These are phyloP conservation scores for Glaucopsyche alexis DNA, from an alignment of 2,888 invertebrate species.

Conservation along the genomic window DNA sequence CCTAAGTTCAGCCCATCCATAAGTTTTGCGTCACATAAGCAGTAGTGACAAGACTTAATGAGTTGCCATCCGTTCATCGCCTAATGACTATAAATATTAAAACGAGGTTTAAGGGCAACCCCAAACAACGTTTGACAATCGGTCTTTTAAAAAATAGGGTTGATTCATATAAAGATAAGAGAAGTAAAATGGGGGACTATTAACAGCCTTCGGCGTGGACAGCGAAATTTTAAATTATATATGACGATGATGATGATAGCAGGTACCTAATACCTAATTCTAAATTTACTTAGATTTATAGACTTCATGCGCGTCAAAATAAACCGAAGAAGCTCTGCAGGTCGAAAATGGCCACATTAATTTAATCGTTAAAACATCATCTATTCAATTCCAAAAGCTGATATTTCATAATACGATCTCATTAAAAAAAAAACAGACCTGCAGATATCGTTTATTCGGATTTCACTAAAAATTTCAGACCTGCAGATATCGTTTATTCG, in stretches of 20 bases:
- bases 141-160: not conserved
- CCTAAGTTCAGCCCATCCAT: not conserved
- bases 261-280: not conserved
- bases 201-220: not conserved
- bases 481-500: too few species aligned
- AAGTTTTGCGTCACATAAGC: not conserved
- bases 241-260: not conserved
- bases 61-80: not conserved
- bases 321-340: too few species aligned
- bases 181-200: not conserved
- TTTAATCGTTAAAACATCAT: too few species aligned
- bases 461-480: too few species aligned
- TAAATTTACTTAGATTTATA: not conserved
- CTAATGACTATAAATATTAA: not conserved
- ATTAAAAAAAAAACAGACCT: too few species aligned
- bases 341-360: too few species aligned
- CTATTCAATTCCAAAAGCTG: too few species aligned
- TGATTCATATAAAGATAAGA: slow-evolving; percentile 9
- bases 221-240: not conserved
- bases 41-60: not conserved
- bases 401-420: too few species aligned
- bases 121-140: not conserved
- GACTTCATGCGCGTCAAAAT: not conserved
- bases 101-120: not conserved
- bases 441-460: too few species aligned